Evolutionary conservation across 2,888 invertebrate genomes (phyloP), one percentile per base, ranked within the genome.

Genomic region (Abscondita cerata): DNA sequence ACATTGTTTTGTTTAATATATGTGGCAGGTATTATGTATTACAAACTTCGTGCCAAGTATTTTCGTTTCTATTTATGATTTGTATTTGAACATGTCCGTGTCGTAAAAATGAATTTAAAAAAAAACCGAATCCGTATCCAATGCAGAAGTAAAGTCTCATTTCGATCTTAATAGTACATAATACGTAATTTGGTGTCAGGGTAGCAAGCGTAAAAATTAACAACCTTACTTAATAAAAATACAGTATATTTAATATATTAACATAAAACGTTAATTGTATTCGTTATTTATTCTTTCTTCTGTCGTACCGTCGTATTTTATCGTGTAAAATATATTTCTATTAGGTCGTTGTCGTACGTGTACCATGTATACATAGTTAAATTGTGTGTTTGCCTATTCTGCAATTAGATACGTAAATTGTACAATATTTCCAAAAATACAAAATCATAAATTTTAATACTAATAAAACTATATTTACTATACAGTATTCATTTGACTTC

Each of bases 161-260:
- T 51, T 51, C 25, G 51, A 44, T 55, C 57, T 57, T 48, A 50
- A 58, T 59, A 64, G 60, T 64, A 89, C 88, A 88, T 89, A 87
- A 90, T 91, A 90, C 91, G 90, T 91, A 91, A 91, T 89, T 89
- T 89, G 88, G 87, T 90, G 90, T 90, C 90, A 91, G 91, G 91
- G 90, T 91, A 86, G 87, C 84, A 78, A 78, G 78, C 73, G 71
- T 72, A 73, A 72, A 74, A 51, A 73, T 75, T 73, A 75, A 73
- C 74, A 73, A 70, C 6, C 47, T 47, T 18, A 38, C 75, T 73
- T 74, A 75, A 73, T 75, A 77, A 73, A n/a, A 66, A 51, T 56
- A 55, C 58, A 12, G 44, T 59, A 61, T 55, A 59, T 59, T 62
- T 52, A 65, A 58, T 53, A 53, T 56, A 48, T 61, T 61, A 52